Evolutionary conservation across 2,113 vertebrate species (phyloP), one percentile per base, ranked within the genome.

Genomic region (Muntiacus muntjak): DNA sequence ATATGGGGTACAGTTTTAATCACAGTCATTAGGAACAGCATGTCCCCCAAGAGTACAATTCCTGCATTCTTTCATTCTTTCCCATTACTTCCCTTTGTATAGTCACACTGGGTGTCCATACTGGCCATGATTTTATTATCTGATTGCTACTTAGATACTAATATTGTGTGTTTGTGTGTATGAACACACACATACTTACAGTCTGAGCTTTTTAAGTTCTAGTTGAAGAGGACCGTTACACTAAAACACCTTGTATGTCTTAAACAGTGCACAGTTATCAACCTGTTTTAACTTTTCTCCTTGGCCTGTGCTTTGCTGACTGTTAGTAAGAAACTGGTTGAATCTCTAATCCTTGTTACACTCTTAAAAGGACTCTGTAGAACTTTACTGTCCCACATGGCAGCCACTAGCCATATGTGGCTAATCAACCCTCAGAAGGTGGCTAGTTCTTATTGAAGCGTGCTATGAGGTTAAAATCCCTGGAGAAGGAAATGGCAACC

Each of bases 381-480:
- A 40, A 43, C 30, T 43, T 17, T 4, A 12, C 3, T 33, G 21
- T 16, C 62, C 58, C 21, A 0, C 50, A 1, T 47, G 62, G 36
- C 8, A 87, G 6, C 74, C n/a, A 21, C 71, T 36, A 28, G 23
- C n/a, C 28, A 4, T 15, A 6, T 21, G 30, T 57, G 28, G 23
- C 79, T 36, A 5, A 50, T 92, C 28, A 84, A 47, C 54, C 25
- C 21, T 60, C 25, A 5, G 74, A 76, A 50, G 17, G 50, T 40
- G 45, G 25, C 28, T 28, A n/a, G 30, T 87, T 54, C 64, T 28
- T 14, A 33, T 43, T 30, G n/a, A 67, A n/a, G 45, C 25, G 12
- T 93, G 9, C 58, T 94, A 15, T n/a, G 1, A 36, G 30, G 45
- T 8, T 82, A n/a, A 47, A 78, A 84, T 26, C 47, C 47, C 47